Evolutionary conservation across 1,140 invertebrate species (phyloP).

Genomic region (Chironomus tepperi): DNA sequence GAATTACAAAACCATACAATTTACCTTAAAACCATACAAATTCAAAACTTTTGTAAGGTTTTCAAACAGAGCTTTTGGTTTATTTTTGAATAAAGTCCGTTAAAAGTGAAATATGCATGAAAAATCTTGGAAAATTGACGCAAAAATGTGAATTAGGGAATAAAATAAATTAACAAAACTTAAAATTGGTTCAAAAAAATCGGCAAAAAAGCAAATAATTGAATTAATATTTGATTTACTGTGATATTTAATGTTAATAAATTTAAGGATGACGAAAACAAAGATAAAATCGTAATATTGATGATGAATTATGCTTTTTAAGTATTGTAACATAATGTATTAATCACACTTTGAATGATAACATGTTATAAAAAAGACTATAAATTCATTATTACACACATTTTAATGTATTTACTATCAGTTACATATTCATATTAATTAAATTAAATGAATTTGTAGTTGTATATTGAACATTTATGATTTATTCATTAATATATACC

Average conservation of each 20-base stretch:
- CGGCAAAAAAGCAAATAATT: not conserved
- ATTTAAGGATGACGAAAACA: not conserved
- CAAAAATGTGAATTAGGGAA: too few species aligned
- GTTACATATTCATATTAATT: not conserved
- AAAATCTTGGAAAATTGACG: too few species aligned
- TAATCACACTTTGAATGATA: not conserved
- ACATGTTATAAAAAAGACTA: not conserved
- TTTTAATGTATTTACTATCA: not conserved
- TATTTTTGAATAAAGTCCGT: too few species aligned
- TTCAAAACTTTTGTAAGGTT: too few species aligned
- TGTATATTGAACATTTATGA: not conserved
- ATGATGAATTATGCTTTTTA: too few species aligned
- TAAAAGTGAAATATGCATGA: too few species aligned
- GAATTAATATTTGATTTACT: slow-evolving; percentile 3
- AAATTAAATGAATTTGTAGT: not conserved
- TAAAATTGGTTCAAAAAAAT: too few species aligned
- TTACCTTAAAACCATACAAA: too few species aligned
- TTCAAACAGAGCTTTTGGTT: too few species aligned
- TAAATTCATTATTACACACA: slow-evolving; percentile 13
- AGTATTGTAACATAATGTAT: not conserved
- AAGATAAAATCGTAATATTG: not conserved
- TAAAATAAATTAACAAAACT: too few species aligned
- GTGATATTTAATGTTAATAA: slow-evolving; percentile 3
- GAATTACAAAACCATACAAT: too few species aligned
- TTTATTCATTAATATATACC: not conserved